Evolutionary conservation across 2,888 invertebrate genomes (phyloP).

Genomic region (Diabrotica balteata): DNA sequence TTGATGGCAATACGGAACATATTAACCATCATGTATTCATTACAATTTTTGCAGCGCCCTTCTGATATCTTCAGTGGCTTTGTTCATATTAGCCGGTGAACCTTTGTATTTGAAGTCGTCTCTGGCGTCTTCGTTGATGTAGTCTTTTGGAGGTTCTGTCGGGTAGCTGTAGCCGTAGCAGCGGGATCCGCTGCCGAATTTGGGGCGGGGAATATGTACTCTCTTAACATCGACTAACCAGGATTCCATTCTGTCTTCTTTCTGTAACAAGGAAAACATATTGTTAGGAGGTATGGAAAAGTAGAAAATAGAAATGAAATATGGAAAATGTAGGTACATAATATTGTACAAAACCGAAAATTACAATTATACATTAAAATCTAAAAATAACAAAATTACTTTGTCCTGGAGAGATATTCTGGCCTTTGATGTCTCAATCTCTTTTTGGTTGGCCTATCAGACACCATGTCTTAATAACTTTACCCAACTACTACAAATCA

Average conservation of each 20-base stretch:
- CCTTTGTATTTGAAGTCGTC: constrained; percentile 65
- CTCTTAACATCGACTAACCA: constrained; percentile 86
- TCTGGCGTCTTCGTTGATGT: constrained; percentile 67
- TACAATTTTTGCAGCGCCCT: constrained; percentile 79
- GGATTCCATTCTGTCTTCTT: constrained; percentile 69
- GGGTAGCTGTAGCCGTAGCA: constrained; percentile 66
- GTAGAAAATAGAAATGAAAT: too few relatives aligned
- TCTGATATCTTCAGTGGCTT: constrained; percentile 79
- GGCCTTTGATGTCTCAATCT: too few relatives aligned
- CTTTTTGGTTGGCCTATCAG: too few relatives aligned
- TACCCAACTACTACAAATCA: too few relatives aligned
- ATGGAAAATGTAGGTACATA: too few relatives aligned
- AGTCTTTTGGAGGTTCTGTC: constrained; percentile 80
- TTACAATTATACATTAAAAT: too few relatives aligned
- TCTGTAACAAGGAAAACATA: not conserved
- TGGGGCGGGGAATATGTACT: constrained; percentile 83
- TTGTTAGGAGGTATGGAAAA: too few relatives aligned
- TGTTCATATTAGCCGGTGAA: constrained; percentile 64
- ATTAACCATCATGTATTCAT: constrained; percentile 41
- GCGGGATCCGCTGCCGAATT: constrained; percentile 70
- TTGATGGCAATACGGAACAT: not conserved
- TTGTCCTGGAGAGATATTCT: too few relatives aligned
- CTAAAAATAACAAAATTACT: too few relatives aligned
- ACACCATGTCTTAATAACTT: too few relatives aligned
- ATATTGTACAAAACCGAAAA: too few relatives aligned